These are phyloP conservation scores for Eudemis profundana DNA, from an alignment of 2,888 invertebrate genomes.

Conservation along the genomic window DNA sequence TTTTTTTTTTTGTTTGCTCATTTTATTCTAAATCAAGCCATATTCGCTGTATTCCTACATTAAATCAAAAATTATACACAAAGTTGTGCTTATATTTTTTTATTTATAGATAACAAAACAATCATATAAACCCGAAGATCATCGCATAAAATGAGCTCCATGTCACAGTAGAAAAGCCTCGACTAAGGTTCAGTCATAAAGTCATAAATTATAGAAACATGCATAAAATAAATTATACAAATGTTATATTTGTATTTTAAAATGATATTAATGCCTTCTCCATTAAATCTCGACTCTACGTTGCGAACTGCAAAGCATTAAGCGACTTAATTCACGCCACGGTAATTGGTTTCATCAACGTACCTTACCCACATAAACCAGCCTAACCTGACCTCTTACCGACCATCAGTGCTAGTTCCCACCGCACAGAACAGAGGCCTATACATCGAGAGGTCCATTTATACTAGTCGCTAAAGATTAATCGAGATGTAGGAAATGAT, in stretches of 20 bases:
- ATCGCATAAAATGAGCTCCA: too few species aligned
- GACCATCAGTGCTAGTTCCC: constrained; percentile 17
- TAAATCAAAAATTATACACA: too few species aligned
- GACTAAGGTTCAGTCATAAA: too few species aligned
- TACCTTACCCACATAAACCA: constrained; percentile 50
- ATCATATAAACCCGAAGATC: too few species aligned
- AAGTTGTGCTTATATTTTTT: too few species aligned
- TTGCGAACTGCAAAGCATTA: constrained; percentile 55
- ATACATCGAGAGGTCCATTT: constrained; percentile 47
- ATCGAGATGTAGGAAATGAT: constrained; percentile 40
- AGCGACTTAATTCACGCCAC: constrained; percentile 72
- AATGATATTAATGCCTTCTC: constrained; percentile 28
- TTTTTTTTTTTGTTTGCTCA: too few species aligned
- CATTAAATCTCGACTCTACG: constrained; percentile 50
- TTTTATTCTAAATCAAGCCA: too few species aligned
- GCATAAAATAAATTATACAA: too few species aligned
- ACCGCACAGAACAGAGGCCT: not conserved
- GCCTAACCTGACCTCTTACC: constrained; percentile 40
- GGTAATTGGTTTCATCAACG: constrained; percentile 76
- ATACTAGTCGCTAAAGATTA: constrained; percentile 48
- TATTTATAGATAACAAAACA: too few species aligned
- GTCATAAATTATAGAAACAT: too few species aligned
- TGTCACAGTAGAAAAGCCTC: too few species aligned
- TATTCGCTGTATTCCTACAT: too few species aligned
- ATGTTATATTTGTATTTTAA: not conserved